Conservation (phyloP, 2,888 invertebrate species). For the Drosophila gaucha region DNA sequence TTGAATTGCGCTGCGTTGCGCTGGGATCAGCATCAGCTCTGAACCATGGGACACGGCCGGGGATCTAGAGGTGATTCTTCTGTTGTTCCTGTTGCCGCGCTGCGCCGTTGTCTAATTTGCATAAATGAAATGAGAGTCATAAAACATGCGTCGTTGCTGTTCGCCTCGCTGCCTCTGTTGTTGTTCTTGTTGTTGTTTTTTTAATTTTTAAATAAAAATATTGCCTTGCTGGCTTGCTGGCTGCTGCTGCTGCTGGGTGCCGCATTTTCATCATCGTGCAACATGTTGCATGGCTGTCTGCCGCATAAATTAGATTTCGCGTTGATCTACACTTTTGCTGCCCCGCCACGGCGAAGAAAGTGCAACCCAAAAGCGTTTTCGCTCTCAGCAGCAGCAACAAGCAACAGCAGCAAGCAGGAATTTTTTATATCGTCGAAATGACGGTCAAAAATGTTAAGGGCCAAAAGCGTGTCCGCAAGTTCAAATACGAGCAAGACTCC, state of each 20-base stretch:
- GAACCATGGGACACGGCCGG: conserved; percentile 1
- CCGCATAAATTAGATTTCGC: conserved; percentile 77
- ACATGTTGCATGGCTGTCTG: conserved; percentile 68
- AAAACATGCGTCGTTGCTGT: conserved; percentile 81
- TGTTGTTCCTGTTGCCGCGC: conserved; percentile 36
- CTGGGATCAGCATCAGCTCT: conserved; percentile 24
- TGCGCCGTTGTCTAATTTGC: conserved; percentile 71
- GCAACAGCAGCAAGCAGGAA: conserved; percentile 37
- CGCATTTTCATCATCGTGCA: conserved; percentile 63
- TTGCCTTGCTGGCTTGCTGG: conserved; percentile 37
- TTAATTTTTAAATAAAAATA: conserved; percentile 60
- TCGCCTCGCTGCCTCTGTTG: conserved; percentile 36
- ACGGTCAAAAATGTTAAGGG: conserved; percentile 81
- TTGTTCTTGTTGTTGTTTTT: conserved; percentile 4
- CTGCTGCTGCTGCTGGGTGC: conserved; percentile 31
- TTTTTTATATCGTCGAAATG: conserved; percentile 77
- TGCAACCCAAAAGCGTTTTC: conserved; percentile 69
- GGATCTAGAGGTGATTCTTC: conserved; percentile 23
- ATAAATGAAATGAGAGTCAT: conserved; percentile 82
- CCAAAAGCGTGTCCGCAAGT: conserved; percentile 83
- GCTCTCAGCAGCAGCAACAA: conserved; percentile 42
- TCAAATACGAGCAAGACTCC: conserved; percentile 67
- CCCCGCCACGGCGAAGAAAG: conserved; percentile 65
- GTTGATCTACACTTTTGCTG: conserved; percentile 75
- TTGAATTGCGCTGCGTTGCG: conserved; percentile 19